Conservation (phyloP, 64 coral and sea anemone genomes). For the Hydrozoanthus tunicans region DNA sequence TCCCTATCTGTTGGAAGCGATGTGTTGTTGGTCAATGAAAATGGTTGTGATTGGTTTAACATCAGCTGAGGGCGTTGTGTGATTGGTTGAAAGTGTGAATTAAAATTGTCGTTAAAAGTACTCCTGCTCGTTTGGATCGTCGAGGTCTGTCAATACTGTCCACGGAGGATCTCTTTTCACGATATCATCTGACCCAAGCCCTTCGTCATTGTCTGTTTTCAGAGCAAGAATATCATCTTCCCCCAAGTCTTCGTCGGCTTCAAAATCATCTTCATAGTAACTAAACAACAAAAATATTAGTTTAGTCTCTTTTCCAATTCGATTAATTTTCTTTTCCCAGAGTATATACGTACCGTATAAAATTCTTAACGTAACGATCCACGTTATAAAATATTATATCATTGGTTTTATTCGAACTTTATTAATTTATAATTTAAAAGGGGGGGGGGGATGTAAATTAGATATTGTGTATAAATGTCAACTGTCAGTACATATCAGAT, state of each 20-base stretch:
- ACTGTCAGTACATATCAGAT: too few species aligned
- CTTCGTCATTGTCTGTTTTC: constrained; percentile 61
- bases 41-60: too few species aligned
- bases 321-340: too few species aligned
- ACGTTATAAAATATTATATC: too few species aligned
- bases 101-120: not conserved
- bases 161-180: constrained; percentile 66
- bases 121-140: constrained; percentile 45
- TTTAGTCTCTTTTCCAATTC: not conserved
- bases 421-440: too few species aligned
- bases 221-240: constrained; percentile 82
- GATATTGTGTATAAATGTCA: too few species aligned
- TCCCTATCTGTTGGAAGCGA: too few species aligned
- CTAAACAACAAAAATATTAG: not conserved
- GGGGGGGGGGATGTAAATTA: too few species aligned
- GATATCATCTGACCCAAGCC: constrained; percentile 1
- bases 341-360: too few species aligned
- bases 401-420: too few species aligned
- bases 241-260: constrained; percentile 75
- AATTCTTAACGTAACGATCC: too few species aligned
- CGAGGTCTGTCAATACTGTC: constrained; percentile 72
- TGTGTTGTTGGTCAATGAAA: too few species aligned
- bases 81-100: not conserved
- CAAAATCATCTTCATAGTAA: constrained; percentile 90
- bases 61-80: not conserved